Evolutionary conservation across 1,140 invertebrate genomes (phyloP), one percentile per base, ranked within the genome.

Genomic region (Propsilocerus akamusi): DNA sequence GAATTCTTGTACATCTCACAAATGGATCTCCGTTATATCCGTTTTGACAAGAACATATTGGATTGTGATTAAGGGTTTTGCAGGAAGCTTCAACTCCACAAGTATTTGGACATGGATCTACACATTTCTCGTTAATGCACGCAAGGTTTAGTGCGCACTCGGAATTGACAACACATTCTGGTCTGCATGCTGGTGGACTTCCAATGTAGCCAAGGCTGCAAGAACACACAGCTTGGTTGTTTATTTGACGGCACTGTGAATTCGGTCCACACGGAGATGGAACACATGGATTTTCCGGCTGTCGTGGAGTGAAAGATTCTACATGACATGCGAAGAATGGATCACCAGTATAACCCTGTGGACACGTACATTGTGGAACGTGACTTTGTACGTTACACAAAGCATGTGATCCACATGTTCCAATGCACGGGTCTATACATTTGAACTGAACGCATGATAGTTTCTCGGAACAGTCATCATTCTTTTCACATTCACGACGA

Each of bases 221-320:
- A 3, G 82, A 83, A 56, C 86, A 89, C 0, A 80, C 79, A 28
- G 83, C 80, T 53, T 72, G 76, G 46, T 76, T 78, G 37, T 73
- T 72, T 41, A 80, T 69, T 14, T 83, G 69, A 59, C 80, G 78
- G 59, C 86, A 90, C 51, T 81, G 72, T 1, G 84, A 80, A 59
- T 88, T 83, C 1, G 83, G 81, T 20, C 86, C 86, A 58, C 86
- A 91, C 1, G 86, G 83, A 14, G 77, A 82, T 53, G 80, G 83
- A 26, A 72, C 73, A 60, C 85, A 87, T 7, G 81, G 56, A 69
- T 68, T 69, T 69, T 75, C 72, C 64, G 59, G 67, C 64, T 50
- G 53, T 59, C 32, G 59, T 52, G 54, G 60, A 65, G 32, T 60
- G 56, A 65, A 59, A 58, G 67, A 60, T 30, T 77, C 68, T 54